Conservation (phyloP, 2,888 invertebrate genomes). For the Dermolepida albohirtum region DNA sequence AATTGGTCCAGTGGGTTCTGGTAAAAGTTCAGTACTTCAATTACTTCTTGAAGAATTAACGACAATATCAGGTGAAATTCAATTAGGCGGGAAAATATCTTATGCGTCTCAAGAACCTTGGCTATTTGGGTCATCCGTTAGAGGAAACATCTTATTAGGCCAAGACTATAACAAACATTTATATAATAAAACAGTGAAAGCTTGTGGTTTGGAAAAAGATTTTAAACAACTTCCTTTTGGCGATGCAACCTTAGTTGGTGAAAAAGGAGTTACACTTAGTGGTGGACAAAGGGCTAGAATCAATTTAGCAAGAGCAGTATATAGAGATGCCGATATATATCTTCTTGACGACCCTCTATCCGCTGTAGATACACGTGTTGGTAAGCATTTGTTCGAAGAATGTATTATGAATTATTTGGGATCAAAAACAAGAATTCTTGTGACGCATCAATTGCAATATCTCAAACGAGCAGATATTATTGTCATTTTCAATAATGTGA, state of each 20-base stretch:
- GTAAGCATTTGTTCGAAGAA: conserved; percentile 79
- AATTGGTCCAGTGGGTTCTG: conserved; percentile 90
- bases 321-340: conserved; percentile 81
- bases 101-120: conserved; percentile 79
- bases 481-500: conserved; percentile 68
- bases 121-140: conserved; percentile 71
- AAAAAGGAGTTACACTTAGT: conserved; percentile 80
- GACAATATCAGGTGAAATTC: conserved; percentile 65
- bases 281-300: conserved; percentile 87
- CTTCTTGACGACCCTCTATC: conserved; percentile 84
- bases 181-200: conserved; percentile 69
- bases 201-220: conserved; percentile 72
- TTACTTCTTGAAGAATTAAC: conserved; percentile 73
- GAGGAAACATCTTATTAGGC: conserved; percentile 79
- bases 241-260: conserved; percentile 72
- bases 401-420: conserved; percentile 72
- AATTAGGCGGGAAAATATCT: conserved; percentile 67
- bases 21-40: conserved; percentile 75
- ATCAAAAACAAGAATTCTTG: conserved; percentile 73
- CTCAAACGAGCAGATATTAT: conserved; percentile 69
- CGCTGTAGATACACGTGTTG: conserved; percentile 83
- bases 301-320: conserved; percentile 81
- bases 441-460: conserved; percentile 80
- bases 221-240: conserved; percentile 55
- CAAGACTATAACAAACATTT: conserved; percentile 63